Evolutionary conservation across 1,140 invertebrate species (phyloP).

Genomic region (Drosophila santomea): DNA sequence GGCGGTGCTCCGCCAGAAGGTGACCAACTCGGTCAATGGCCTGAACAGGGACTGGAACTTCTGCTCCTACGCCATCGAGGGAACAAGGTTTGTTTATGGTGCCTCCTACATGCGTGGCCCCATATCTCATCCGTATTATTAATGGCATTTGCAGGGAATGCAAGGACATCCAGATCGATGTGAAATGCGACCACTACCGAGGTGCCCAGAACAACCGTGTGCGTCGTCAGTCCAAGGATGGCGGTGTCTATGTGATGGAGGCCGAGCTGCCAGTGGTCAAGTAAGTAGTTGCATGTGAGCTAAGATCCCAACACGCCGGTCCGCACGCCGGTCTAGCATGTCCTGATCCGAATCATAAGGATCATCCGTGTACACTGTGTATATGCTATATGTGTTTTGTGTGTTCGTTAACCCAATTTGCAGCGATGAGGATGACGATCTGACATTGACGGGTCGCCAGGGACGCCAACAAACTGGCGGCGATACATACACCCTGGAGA

Average conservation of each 20-base stretch:
- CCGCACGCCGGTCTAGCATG: conserved; percentile 32
- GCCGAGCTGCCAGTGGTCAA: conserved; percentile 92
- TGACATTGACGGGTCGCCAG: conserved; percentile 85
- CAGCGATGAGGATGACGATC: conserved; percentile 77
- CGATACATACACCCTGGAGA: conserved; percentile 95
- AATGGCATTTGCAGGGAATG: conserved; percentile 88
- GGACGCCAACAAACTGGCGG: conserved; percentile 87
- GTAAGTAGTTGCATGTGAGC: conserved; percentile 86
- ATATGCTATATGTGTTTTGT: conserved; percentile 59
- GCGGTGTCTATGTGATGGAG: conserved; percentile 91
- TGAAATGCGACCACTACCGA: conserved; percentile 92
- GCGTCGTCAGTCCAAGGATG: conserved; percentile 88
- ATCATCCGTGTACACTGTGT: conserved; percentile 48
- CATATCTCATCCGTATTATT: background rate
- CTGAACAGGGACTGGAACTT: conserved; percentile 97
- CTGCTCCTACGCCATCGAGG: conserved; percentile 94
- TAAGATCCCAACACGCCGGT: background rate
- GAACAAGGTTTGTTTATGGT: conserved; percentile 60
- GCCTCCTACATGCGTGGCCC: fast-evolving
- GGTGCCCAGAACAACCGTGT: conserved; percentile 87
- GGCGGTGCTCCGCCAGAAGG: conserved; percentile 94
- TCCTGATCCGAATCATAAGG: background rate
- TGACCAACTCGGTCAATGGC: conserved; percentile 93
- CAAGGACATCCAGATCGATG: conserved; percentile 94
- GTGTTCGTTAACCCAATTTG: conserved; percentile 65